Conservation (phyloP, 2,888 invertebrate species). For the Xiphydria camelus region DNA sequence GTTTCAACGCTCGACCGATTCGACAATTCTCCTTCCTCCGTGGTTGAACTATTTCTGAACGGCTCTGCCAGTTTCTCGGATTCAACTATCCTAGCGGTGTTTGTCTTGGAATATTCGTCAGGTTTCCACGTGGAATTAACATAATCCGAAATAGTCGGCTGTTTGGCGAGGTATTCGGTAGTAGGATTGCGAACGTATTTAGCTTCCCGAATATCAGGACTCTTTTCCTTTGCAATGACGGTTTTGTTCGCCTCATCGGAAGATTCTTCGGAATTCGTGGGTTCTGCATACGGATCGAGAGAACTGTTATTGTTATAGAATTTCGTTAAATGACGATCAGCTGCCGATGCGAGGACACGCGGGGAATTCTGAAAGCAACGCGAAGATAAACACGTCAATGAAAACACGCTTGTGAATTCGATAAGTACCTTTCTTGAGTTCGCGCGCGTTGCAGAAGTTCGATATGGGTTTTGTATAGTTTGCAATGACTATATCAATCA, state of each 20-base stretch:
- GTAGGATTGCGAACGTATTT: conserved; percentile 54
- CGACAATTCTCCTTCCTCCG: too few relatives aligned
- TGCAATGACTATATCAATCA: too few relatives aligned
- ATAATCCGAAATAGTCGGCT: conserved; percentile 50
- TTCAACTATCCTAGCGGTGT: conserved; percentile 50
- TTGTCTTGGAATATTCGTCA: conserved; percentile 51
- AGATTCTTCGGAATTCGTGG: conserved; percentile 39
- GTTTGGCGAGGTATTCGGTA: conserved; percentile 43
- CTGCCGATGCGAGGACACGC: conserved; percentile 26
- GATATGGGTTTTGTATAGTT: too few relatives aligned
- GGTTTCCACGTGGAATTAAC: conserved; percentile 53
- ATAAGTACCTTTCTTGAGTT: conserved; percentile 2
- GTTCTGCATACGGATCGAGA: conserved; percentile 29
- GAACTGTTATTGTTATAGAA: conserved; percentile 32
- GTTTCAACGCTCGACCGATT: conserved; percentile 23
- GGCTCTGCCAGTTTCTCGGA: conserved; percentile 50
- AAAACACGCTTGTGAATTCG: background rate
- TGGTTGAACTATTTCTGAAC: conserved; percentile 27
- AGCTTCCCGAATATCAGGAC: conserved; percentile 53
- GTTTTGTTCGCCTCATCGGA: conserved; percentile 44
- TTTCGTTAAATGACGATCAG: conserved; percentile 32
- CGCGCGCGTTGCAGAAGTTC: too few relatives aligned
- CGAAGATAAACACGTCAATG: too few relatives aligned
- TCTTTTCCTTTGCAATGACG: conserved; percentile 49
- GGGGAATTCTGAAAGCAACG: conserved; percentile 28